Base-by-base conservation (phyloP, 2,113 vertebrate species). In the Phalacrocorax brasilianus region DNA sequence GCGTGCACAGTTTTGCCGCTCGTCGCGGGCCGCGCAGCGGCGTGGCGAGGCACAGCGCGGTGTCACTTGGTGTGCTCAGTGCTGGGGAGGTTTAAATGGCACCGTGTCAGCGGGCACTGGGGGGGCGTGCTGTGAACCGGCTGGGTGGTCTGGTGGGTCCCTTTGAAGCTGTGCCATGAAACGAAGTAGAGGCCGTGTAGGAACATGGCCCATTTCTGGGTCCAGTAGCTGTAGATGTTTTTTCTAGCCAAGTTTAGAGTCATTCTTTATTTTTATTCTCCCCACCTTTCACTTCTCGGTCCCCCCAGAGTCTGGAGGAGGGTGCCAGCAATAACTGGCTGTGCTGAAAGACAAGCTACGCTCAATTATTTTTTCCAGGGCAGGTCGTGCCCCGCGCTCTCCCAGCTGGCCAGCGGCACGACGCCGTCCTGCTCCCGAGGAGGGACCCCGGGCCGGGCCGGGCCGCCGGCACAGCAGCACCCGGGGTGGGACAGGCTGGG, bases 101-200 rank as follows among this genome's bases (percentile, higher is more conserved):
- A 14, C 82, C 2, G 1, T 4, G 27, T 8, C 5, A 3, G 33
- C 2, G 24, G 83, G 35, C 14, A 0, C 1, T 14, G 44, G 42
- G 32, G 7, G 8, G 30, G 21, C 4, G 2, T 0, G 14, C 44
- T 28, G 33, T 4, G 56, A 12, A 2, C 23, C 2, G 5, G 40
- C 20, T 11, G 47, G 49, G 16, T 30, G 56, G 2, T 49, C 53
- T n/a, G 44, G 35, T n/a, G 3, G 10, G 11, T 20, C 73, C 28
- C 50, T 33, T 28, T 1, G 3, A 23, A 68, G 61, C 35, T 2
- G 0, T 1, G 1, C 58, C 5, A 1, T 68, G 61, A 45, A 45
- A 10, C 2, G 1, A 42, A 26, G 47, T 10, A 12, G 30, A 56
- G 49, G 50, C 21, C 0, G 0, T 30, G 53, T 26, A n/a, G 50